phyloP scores from a whole-genome alignment of 2,797 vertebrate species.

The Scolopax rusticola region DNA sequence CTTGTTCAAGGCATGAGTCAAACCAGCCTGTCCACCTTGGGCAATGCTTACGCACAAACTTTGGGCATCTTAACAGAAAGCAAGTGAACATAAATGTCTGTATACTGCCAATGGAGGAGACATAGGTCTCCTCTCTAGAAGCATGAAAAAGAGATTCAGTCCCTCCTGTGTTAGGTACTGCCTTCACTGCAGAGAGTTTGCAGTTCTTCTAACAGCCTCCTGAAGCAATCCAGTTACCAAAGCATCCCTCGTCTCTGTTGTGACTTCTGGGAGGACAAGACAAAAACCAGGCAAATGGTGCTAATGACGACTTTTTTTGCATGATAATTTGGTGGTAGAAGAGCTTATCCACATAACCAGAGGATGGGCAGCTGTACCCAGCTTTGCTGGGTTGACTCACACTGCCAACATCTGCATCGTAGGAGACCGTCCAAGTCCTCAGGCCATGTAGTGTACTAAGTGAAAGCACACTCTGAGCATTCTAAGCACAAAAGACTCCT shows the following conservation, averaged over 20 bases:
- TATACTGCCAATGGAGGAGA: neutral
- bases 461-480: neutral
- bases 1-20: neutral
- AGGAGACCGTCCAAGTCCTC: neutral
- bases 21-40: neutral
- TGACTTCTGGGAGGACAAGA: neutral
- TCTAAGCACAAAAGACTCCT: neutral
- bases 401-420: neutral
- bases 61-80: neutral
- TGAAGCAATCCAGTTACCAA: neutral
- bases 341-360: neutral
- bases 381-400: neutral
- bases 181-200: neutral
- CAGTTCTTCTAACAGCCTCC: neutral
- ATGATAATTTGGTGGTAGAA: neutral
- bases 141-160: neutral
- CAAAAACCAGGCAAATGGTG: neutral
- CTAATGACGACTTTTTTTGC: neutral
- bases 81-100: neutral
- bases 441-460: accelerated
- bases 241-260: neutral
- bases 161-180: accelerated
- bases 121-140: neutral
- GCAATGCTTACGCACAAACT: neutral
- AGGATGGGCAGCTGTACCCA: neutral